phyloP scores from a whole-genome alignment of 2,888 invertebrate species.

The Lepeophtheirus nordmannii region DNA sequence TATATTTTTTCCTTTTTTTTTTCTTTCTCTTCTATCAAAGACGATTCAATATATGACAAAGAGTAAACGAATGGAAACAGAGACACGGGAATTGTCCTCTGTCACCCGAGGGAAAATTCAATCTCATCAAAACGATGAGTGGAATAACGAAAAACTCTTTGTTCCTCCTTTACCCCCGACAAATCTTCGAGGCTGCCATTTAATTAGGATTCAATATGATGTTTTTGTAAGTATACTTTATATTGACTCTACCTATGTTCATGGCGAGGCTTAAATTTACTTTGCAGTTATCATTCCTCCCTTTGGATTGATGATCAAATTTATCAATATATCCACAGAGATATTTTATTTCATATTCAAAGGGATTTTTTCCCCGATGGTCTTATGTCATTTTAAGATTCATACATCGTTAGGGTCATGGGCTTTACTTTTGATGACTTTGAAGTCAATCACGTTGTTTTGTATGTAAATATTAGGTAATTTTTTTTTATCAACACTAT shows the following conservation, averaged over 20 bases:
- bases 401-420: too few species aligned
- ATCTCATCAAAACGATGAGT: conserved; percentile 62
- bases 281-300: too few species aligned
- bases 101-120: conserved; percentile 63
- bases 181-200: conserved; percentile 77
- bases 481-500: too few species aligned
- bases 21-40: conserved; percentile 36
- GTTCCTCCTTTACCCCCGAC: conserved; percentile 88
- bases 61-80: conserved; percentile 69
- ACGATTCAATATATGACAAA: conserved; percentile 76
- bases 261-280: too few species aligned
- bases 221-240: conserved; percentile 55
- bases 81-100: conserved; percentile 65
- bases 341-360: too few species aligned
- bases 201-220: conserved; percentile 82
- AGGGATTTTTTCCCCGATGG: too few species aligned
- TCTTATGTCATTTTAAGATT: too few species aligned
- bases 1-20: neutral
- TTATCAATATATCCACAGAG: too few species aligned
- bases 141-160: conserved; percentile 72
- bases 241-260: neutral
- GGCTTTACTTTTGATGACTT: too few species aligned
- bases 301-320: too few species aligned
- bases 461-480: too few species aligned
- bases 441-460: too few species aligned